These are phyloP conservation scores for Scrobipalpa atriplicella DNA, from an alignment of 2,888 invertebrate species.

Conservation along the genomic window DNA sequence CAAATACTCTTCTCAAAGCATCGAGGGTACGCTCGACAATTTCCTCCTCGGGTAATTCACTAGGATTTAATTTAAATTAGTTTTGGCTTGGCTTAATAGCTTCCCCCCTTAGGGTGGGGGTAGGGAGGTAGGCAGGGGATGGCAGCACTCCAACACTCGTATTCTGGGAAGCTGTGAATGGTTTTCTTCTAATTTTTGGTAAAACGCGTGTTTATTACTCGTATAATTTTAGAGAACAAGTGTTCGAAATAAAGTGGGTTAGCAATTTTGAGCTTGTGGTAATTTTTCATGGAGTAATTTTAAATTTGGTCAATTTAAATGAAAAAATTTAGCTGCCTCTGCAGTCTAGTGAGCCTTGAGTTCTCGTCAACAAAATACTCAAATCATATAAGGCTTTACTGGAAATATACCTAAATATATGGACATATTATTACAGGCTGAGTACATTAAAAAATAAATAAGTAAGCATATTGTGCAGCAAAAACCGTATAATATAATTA, in stretches of 20 bases:
- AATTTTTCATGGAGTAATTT: no score
- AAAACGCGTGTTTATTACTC: not conserved
- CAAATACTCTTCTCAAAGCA: slow-evolving; percentile 69
- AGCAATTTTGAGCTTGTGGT: not conserved
- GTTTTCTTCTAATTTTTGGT: not conserved
- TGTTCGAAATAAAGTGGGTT: not conserved
- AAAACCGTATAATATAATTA: no score
- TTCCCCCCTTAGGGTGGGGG: slow-evolving; percentile 79
- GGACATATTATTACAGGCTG: no score
- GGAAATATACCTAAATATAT: no score
- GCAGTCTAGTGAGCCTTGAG: no score
- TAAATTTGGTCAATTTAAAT: no score
- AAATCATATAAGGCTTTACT: no score
- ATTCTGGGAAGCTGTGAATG: slow-evolving; percentile 54
- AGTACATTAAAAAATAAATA: no score
- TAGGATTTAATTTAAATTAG: slow-evolving; percentile 90
- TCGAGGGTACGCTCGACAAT: slow-evolving; percentile 81
- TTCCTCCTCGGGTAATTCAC: slow-evolving; percentile 86
- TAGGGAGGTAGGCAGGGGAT: slow-evolving; percentile 52
- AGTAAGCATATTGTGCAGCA: no score
- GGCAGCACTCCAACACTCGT: slow-evolving; percentile 63
- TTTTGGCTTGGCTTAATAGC: slow-evolving; percentile 95
- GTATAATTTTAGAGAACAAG: not conserved
- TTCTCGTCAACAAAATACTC: no score
- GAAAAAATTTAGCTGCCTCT: no score